Evolutionary conservation across 2,797 vertebrate species (phyloP), one percentile per base, ranked within the genome.

Genomic region (Philypnodon macrostomus): DNA sequence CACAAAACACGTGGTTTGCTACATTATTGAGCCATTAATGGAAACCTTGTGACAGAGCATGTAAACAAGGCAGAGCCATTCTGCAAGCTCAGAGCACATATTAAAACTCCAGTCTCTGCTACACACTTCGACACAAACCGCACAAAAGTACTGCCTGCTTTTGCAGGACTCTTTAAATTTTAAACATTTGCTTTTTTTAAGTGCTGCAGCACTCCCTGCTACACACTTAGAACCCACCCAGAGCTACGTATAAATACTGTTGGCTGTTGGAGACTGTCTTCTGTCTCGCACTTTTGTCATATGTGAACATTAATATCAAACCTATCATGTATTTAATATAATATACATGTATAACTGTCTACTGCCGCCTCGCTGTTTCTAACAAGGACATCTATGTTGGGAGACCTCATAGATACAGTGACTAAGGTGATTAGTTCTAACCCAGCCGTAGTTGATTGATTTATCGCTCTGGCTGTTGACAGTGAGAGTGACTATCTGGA

Each of bases 21-120:
- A 58, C 77, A 80, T 79, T 81, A 82, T 77, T 77, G 73, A 81
- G 57, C 63, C 79, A 59, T 73, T 81, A 79, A 81, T 84, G 75
- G 66, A 70, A 63, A 72, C 77, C 86, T 80, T 80, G 80, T 87
- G 85, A 88, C 80, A 60, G 39, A n/a, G 11, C 62, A 60, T 68
- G 73, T 74, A 76, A 83, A 81, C 72, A 77, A 53, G 36, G 3
- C 23, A 35, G 32, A 55, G 55, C 57, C 32, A 37, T 41, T 19
- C 37, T 36, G 46, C n/a, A 24, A 61, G 39, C 55, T 45, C 57
- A 58, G 32, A 63, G 49, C 53, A 39, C 42, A 16, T 18, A 7
- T 57, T 38, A 23, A 13, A 46, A 27, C 35, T 5, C 15, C n/a
- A 27, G 24, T 32, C 19, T 47, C 19, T 30, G 37, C 41, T 59